Evolutionary conservation across 2,113 vertebrate species (phyloP).

Genomic region (Macrotis lagotis): DNA sequence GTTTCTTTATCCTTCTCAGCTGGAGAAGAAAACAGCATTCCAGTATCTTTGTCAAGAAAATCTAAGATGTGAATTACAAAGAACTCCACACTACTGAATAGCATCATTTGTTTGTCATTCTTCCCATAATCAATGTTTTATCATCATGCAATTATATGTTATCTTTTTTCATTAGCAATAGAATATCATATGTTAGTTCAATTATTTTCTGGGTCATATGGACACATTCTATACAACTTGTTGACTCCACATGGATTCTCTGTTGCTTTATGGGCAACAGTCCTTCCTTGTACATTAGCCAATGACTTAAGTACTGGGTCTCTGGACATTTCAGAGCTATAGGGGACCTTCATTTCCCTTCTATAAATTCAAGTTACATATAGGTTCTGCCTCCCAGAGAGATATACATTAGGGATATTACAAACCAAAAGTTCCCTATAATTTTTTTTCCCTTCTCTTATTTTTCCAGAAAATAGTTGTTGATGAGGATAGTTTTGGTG

Average conservation of each 20-base stretch:
- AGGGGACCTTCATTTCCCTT: background rate
- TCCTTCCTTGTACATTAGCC: background rate
- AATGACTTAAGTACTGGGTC: background rate
- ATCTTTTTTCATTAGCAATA: background rate
- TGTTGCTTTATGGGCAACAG: background rate
- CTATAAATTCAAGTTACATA: no score
- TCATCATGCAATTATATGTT: background rate
- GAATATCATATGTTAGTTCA: background rate
- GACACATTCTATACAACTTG: background rate
- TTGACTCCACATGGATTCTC: background rate
- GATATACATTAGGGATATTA: no score
- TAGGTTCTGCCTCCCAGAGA: no score
- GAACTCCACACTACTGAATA: background rate
- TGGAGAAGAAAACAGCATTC: background rate
- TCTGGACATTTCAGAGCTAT: background rate
- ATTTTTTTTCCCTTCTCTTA: no score
- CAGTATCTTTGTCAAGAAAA: background rate
- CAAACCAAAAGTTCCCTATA: no score
- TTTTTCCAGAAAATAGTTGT: no score
- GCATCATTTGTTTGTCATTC: background rate
- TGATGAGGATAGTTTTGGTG: no score
- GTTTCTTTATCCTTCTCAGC: background rate
- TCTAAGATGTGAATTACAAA: background rate
- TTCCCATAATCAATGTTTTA: background rate
- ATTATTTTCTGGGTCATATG: background rate